Conservation (phyloP, 92 coral and sea anemone genomes). For the Parazoanthus swiftii region DNA sequence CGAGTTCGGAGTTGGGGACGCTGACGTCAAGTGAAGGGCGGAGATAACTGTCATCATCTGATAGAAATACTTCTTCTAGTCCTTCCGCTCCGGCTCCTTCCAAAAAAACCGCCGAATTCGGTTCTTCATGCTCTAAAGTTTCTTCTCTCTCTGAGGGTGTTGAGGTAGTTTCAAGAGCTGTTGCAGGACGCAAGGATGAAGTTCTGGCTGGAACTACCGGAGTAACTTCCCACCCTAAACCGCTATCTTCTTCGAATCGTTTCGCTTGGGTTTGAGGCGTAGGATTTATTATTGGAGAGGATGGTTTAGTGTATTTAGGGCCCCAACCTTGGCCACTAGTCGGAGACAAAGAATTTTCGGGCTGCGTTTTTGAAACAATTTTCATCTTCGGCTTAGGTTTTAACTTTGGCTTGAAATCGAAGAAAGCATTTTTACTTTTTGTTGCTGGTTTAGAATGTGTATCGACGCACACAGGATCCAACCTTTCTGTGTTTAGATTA, state of each 20-base stretch:
- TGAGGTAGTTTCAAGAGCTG: background rate
- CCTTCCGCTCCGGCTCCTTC: background rate
- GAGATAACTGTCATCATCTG: background rate
- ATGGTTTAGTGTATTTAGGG: background rate
- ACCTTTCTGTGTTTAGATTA: background rate
- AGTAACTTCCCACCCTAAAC: background rate
- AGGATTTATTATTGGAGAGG: background rate
- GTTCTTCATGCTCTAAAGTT: background rate
- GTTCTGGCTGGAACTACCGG: background rate
- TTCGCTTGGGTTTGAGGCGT: background rate
- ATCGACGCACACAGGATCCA: background rate
- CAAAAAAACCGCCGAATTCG: background rate
- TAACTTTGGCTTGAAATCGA: background rate
- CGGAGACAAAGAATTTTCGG: background rate
- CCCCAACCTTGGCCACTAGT: background rate
- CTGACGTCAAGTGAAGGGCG: background rate
- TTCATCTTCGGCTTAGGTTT: background rate
- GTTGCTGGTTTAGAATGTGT: background rate
- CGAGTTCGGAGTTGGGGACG: background rate
- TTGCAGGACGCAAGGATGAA: background rate
- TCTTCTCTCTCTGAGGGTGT: background rate
- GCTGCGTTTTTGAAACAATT: background rate
- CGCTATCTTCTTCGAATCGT: conserved; percentile 9
- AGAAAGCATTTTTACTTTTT: background rate
- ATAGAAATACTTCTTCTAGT: background rate